Percentiles rank a stretch among this genome's conserved stretches.
These are phyloP conservation scores for Crotalus horridus DNA, from an alignment of 2,113 vertebrate species.

Conservation along the genomic window DNA sequence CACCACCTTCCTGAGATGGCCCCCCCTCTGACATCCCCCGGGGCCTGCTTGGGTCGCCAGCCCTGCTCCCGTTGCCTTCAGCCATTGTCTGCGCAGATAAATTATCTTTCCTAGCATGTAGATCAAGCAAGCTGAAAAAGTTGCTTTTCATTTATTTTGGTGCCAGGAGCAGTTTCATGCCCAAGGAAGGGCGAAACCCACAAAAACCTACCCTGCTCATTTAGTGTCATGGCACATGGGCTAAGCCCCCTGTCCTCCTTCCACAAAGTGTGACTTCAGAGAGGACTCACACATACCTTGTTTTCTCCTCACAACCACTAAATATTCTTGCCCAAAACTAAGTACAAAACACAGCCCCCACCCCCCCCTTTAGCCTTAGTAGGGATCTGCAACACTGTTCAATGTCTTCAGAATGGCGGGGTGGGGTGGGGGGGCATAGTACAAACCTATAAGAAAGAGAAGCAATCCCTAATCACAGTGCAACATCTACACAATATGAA, in stretches of 20 bases:
- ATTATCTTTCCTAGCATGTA: neutral
- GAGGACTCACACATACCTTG: neutral
- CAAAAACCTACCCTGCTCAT: neutral
- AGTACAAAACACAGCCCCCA: neutral
- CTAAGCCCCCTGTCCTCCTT: neutral
- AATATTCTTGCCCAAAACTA: neutral
- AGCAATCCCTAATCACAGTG: neutral
- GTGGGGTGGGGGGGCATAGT: neutral
- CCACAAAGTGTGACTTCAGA: neutral
- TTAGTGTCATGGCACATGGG: neutral
- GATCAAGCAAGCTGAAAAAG: neutral
- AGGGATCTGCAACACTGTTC: neutral
- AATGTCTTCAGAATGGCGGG: neutral
- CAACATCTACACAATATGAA: neutral
- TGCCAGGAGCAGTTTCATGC: neutral
- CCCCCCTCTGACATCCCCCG: neutral
- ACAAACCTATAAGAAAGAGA: neutral
- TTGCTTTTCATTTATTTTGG: neutral
- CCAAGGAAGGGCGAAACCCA: neutral
- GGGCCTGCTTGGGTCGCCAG: neutral
- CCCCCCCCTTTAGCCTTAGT: neutral
- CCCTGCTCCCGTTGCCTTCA: neutral
- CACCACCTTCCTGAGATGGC: neutral
- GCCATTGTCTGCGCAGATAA: neutral
- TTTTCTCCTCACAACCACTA: neutral